phyloP scores from a whole-genome alignment of 2,888 invertebrate species.

The Ornithoptera alexandrae region DNA sequence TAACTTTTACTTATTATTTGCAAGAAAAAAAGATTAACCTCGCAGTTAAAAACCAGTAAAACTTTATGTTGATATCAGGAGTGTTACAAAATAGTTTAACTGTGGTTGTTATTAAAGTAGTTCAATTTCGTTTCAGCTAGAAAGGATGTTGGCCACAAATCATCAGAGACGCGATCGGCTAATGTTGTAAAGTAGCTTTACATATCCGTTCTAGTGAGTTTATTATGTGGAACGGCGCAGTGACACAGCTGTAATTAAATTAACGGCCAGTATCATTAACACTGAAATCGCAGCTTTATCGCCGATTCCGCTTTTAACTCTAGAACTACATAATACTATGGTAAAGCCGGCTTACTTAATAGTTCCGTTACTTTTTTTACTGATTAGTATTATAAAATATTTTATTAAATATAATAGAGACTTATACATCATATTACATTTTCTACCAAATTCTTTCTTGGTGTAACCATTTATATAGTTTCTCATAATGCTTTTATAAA shows the following conservation, averaged over 20 bases:
- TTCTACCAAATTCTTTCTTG: too few relatives aligned
- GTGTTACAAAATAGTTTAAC: constrained; percentile 55
- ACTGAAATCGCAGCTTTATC: constrained; percentile 51
- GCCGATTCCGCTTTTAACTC: constrained; percentile 50
- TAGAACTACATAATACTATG: constrained; percentile 47
- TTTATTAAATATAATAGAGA: too few relatives aligned
- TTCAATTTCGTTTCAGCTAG: constrained; percentile 58
- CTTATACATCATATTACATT: too few relatives aligned
- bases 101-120: constrained; percentile 50
- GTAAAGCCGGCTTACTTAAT: constrained; percentile 41
- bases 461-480: too few relatives aligned
- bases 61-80: neutral
- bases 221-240: constrained; percentile 64
- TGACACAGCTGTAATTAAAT: constrained; percentile 73
- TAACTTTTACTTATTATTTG: too few relatives aligned
- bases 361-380: too few relatives aligned
- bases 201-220: constrained; percentile 70
- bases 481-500: too few relatives aligned
- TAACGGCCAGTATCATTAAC: constrained; percentile 71
- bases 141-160: constrained; percentile 70
- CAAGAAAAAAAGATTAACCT: neutral
- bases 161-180: constrained; percentile 51
- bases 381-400: too few relatives aligned
- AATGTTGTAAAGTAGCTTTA: constrained; percentile 65
- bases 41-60: neutral